Evolutionary conservation across 2,113 vertebrate species (phyloP).

Genomic region (Alectura lathami): DNA sequence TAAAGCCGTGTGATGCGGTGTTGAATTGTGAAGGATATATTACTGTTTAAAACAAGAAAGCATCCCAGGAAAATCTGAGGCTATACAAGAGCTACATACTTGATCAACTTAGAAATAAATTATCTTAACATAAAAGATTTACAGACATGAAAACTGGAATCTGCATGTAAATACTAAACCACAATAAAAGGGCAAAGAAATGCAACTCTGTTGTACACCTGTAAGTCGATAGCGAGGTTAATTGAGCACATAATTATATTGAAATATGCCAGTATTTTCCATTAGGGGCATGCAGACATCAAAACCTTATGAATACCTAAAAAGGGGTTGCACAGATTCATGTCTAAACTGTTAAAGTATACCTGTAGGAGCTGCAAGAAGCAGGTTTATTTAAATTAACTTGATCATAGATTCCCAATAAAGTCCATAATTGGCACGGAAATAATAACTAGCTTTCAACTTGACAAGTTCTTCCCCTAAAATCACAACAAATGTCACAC

Average conservation of each 20-base stretch:
- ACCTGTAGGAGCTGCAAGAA: background rate
- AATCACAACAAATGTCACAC: background rate
- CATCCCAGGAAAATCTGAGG: background rate
- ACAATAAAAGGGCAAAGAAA: background rate
- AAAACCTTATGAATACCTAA: constrained; percentile 3
- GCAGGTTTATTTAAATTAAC: background rate
- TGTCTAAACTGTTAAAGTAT: background rate
- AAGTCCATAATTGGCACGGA: background rate
- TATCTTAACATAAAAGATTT: background rate
- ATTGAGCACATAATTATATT: constrained; percentile 41
- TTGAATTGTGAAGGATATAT: background rate
- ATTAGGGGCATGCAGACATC: background rate
- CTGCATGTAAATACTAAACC: background rate
- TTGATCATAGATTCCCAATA: background rate
- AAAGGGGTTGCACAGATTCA: background rate
- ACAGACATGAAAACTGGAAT: background rate
- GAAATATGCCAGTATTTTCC: constrained; percentile 36
- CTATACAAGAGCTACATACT: background rate
- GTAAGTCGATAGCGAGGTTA: constrained; percentile 30
- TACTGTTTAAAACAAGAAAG: background rate
- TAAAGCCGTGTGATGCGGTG: background rate
- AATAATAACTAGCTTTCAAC: background rate
- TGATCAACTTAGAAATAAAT: background rate
- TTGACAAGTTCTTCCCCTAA: background rate
- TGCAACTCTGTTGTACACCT: background rate